Evolutionary conservation across 1,140 invertebrate species (phyloP), one percentile per base, ranked within the genome.

Genomic region (Mactra quadrangularis): DNA sequence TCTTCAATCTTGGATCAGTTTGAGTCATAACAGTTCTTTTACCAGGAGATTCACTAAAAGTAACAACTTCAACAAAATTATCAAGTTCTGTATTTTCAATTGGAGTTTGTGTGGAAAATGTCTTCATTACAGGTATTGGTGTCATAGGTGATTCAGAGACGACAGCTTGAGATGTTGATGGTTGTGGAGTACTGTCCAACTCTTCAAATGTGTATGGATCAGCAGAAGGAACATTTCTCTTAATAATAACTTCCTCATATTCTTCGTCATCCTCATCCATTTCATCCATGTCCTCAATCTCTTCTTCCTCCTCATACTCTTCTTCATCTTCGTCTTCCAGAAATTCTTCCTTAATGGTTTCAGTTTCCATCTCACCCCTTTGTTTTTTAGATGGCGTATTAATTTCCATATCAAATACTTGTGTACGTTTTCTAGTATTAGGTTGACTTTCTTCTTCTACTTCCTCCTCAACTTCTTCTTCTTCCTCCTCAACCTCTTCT

Each of bases 51-150:
- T 90, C 90, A 72, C 74, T 87, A 57, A 91, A 88, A 2, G 87
- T 87, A 41, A 91, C 89, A n/a, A 91, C 90, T 70, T 91, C 90
- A n/a, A 91, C 86, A 89, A 91, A 91, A 38, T 78, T 78, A 4
- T 74, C 60, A 9, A 68, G 25, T 7, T 85, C 83, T 27, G 87
- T 83, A 68, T 85, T 68, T 22, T 85, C 83, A 33, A 86, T 83
- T 38, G 87, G 86, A 4, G 89, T 90, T 82, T 89, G 88, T 29
- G 83, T 84, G n/a, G 83, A 84, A 17, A 77, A 77, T 17, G 88
- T 89, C 50, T 84, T 86, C 66, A 86, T 85, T 11, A 59, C 81
- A 13, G 75, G 62, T 15, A 64, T 77, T 9, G 70, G 55, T 29
- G 77, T 70, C n/a, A 72, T 38, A 53, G 81, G 57, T 13, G 66